Evolutionary conservation across 2,113 vertebrate species (phyloP), one percentile per base, ranked within the genome.

Genomic region (Lepus timidus): DNA sequence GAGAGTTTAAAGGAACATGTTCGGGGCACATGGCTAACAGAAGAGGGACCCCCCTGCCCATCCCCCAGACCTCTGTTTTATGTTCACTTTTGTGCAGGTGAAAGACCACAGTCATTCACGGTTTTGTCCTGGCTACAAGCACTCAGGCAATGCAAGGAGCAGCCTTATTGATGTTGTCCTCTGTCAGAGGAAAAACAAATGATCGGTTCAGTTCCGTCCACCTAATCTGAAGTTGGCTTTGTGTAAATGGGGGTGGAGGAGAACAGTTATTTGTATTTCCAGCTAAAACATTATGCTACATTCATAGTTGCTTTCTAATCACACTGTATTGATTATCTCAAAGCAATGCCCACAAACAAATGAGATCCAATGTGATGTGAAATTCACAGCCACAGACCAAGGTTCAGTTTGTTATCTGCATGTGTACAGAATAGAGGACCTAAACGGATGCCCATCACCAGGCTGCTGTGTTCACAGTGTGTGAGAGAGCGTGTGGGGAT

Each of bases 191-290:
- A 91, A 73, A 97, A 94, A 85, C 29, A 82, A 96, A 93, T 1
- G 19, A 81, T 84, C 36, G n/a, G 39, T 79, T 94, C 39, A 51
- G 39, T 93, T 87, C 76, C 76, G 87, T 96, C 52, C 6, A 65
- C 82, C 85, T 95, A 86, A 95, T 94, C 94, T 96, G 94, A 96
- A 95, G 81, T 68, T 92, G 90, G 64, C 88, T 93, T 87, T 94
- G 88, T 93, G 29, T 89, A 94, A 91, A 82, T 39, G 36, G 13
- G 31, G 27, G 93, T 55, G 85, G 73, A 76, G 39, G 36, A 29
- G 84, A 44, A 86, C 14, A 74, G 76, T 74, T 87, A 88, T 94
- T 92, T 91, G 39, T n/a, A 91, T 86, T 93, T 84, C 71, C 81
- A 94, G 71, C 12, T 67, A 86, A 85, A 67, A 94, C 70, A 19